Base-by-base conservation (phyloP, 2,888 invertebrate genomes). In the Synanthedon andrenaeformis region DNA sequence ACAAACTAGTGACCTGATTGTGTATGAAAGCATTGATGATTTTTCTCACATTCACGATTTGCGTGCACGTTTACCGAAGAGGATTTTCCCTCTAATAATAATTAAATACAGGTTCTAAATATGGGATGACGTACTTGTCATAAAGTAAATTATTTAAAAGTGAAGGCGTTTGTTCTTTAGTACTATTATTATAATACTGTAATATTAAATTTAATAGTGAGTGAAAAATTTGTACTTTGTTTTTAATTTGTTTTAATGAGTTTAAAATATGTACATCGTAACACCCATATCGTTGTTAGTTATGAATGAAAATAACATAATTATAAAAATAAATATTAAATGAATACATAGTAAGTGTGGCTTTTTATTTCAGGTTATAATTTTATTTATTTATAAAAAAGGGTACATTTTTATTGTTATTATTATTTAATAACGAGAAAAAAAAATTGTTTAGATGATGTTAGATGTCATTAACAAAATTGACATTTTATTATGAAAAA, bases 241-340 rank as follows among this genome's bases (percentile, higher is more conserved):
- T 86, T 35, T 86, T 82, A 83, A 83, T 81, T 83, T 84, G 84
- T 86, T 86, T 86, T 85, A 85, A 82, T 81, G 86, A 82, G 83
- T 84, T 85, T 84, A 80, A 35, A 35, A 85, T 49, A n/a, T 45
- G 80, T 83, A 83, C 82, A 84, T 86, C 81, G 80, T 87, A 87
- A 87, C 87, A 85, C 85, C 82, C 87, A 86, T 87, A 87, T 87
- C 87, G 87, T 87, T 87, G 86, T 87, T 87, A 87, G 87, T 87
- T 86, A 87, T 85, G 87, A 86, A 87, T 86, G 86, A 84, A 83
- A 86, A 86, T 87, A 87, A 87, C 87, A 85, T 85, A 83, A 85
- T 87, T 86, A 87, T 87, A 85, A 87, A 86, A 86, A 85, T 87
- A 87, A 86, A 86, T 84, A 87, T 87, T 86, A 86, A 86, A 85